phyloP scores from a whole-genome alignment of 1,140 invertebrate species.

The Lithobius niger region DNA sequence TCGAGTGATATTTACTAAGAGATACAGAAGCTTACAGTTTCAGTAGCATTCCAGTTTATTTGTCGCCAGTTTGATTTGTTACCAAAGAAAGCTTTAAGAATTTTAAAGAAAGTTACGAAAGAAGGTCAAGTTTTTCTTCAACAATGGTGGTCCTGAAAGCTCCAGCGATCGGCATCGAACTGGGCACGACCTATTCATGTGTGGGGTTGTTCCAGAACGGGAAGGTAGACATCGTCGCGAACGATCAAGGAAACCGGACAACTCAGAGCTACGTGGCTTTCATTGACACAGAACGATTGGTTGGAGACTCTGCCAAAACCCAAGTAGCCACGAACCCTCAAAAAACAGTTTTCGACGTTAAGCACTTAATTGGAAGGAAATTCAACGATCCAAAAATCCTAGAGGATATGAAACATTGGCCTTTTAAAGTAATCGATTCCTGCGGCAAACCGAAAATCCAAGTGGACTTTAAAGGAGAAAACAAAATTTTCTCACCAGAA shows the following conservation, averaged over 20 bases:
- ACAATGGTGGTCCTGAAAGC: no score
- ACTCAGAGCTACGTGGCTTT: constrained; percentile 41
- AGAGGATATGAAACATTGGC: constrained; percentile 33
- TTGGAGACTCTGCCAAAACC: constrained; percentile 39
- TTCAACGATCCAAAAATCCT: constrained; percentile 36
- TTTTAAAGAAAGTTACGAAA: no score
- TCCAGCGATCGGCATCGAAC: no score
- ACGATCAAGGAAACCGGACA: constrained; percentile 39
- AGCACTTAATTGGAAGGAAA: constrained; percentile 34
- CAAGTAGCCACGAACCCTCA: constrained; percentile 39
- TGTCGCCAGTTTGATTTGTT: no score
- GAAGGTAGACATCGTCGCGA: no score
- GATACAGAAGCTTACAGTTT: no score
- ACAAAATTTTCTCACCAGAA: constrained; percentile 41
- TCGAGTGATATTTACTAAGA: no score
- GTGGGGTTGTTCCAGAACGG: no score
- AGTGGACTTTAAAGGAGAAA: constrained; percentile 36
- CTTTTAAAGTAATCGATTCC: constrained; percentile 31
- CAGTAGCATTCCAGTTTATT: no score
- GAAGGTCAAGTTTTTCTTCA: no score
- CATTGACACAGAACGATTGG: constrained; percentile 37
- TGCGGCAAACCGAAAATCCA: constrained; percentile 29
- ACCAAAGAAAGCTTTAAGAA: no score
- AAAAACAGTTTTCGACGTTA: constrained; percentile 42
- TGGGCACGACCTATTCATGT: no score